Evolutionary conservation across 2,797 vertebrate species (phyloP), one percentile per base, ranked within the genome.

Genomic region (Thripadectes ignobilis): DNA sequence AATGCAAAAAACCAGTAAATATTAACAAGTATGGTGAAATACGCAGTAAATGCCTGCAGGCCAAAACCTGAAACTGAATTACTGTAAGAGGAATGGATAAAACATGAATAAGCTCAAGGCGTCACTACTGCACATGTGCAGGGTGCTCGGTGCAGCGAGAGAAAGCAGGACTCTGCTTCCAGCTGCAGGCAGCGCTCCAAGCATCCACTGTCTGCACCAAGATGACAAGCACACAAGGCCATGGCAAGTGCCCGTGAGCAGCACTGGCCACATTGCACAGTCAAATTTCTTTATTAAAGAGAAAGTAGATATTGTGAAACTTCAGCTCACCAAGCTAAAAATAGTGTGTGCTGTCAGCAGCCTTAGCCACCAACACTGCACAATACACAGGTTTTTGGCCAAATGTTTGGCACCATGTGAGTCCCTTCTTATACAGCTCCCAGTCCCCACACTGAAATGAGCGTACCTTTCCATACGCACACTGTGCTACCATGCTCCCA

Each of bases 371-470:
- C 36, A 41, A 9, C 1, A 2, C 41, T 9, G 27, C 1, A 0
- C 17, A 39, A 20, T 4, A 3, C 11, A 6, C 15, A 41, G 38
- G 0, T 29, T 29, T n/a, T 54, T 1, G 2, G 43, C 39, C 58
- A 8, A 1, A 0, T 14, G 19, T 41, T 81, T 61, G 59, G 34
- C n/a, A 55, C 2, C 1, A 3, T 0, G 0, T 43, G 32, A 43
- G 2, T 32, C n/a, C 14, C 17, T 79, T n/a, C 45, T 65, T 36
- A 7, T 0, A 24, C 57, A 61, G 20, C 3, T 85, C 21, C 29
- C 23, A 12, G 43, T 17, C 24, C 20, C 29, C 0, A 0, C 0
- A 1, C 20, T 46, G n/a, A 34, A 57, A 39, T 10, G 26, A 87
- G 51, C 11, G 6, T 15, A 58, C 13, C 36, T 85, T 67, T 41